Conservation (phyloP, 2,888 invertebrate species). For the Cephonodes hylas region DNA sequence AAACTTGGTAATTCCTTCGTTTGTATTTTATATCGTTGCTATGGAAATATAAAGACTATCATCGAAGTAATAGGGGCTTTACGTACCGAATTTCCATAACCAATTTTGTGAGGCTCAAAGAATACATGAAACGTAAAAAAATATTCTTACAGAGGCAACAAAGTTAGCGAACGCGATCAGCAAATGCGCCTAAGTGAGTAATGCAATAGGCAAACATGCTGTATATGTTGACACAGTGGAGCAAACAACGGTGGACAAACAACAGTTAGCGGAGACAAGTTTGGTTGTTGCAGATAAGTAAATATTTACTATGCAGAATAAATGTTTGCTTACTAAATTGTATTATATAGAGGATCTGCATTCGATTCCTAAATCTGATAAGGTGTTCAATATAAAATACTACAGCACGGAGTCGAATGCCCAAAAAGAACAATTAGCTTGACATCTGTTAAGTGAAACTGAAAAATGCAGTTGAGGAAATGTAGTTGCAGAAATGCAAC, state of each 20-base stretch:
- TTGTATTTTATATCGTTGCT: neutral
- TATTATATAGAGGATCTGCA: too few species aligned
- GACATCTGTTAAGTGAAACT: too few species aligned
- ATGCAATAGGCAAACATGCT: slow-evolving; percentile 20
- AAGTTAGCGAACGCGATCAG: slow-evolving; percentile 33
- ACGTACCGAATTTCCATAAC: slow-evolving; percentile 2
- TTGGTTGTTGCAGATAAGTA: neutral
- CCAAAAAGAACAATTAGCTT: too few species aligned
- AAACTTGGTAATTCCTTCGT: too few species aligned
- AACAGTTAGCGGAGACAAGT: too few species aligned
- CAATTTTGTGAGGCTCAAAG: neutral
- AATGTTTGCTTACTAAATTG: too few species aligned
- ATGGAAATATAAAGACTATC: neutral
- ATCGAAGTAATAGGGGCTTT: neutral
- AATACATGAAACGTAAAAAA: slow-evolving; percentile 22
- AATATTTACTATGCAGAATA: too few species aligned
- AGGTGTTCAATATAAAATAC: too few species aligned
- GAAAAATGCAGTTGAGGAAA: too few species aligned
- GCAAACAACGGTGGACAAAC: slow-evolving; percentile 13
- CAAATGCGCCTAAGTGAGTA: slow-evolving; percentile 33
- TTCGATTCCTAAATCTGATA: too few species aligned
- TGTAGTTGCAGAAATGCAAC: too few species aligned
- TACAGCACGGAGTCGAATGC: too few species aligned
- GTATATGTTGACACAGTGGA: slow-evolving; percentile 12
- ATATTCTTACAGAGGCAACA: slow-evolving; percentile 27